Evolutionary conservation across 2,113 vertebrate species (phyloP), one percentile per base, ranked within the genome.

Genomic region (Pseudorasbora parva): DNA sequence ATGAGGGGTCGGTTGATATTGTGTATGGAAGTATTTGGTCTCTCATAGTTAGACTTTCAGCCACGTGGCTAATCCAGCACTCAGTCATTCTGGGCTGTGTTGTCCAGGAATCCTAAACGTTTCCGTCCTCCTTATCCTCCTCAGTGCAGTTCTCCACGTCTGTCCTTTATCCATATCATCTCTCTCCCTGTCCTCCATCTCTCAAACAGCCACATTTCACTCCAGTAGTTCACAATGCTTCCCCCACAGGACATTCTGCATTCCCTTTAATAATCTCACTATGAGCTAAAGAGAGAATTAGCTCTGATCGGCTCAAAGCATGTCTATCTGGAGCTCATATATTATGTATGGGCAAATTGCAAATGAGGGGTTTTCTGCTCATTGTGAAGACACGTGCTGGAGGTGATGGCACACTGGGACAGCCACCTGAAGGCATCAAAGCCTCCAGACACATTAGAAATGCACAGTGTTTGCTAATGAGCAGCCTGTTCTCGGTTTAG

Each of bases 311-410:
- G 25, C 54, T 74, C 27, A 80, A 83, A 83, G 69, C 76, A 7
- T 23, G 49, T 60, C 74, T 83, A 68, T 25, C 84, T 73, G 27
- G 9, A 51, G 9, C 49, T 79, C 78, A 86, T 87, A 56, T 83
- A 84, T 86, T 81, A 84, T 84, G 71, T 72, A 83, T 81, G 30
- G 81, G n/a, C 27, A 54, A 45, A 54, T 80, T 76, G 76, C 77
- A 81, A 82, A 57, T 82, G 64, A 82, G 79, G 12, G n/a, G 19
- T 62, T 51, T 47, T 59, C 68, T 73, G 14, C 15, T 37, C 56
- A 21, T 9, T 19, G 27, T 27, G 30, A 33, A 64, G 15, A 23
- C 4, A 27, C n/a, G 25, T 23, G 5, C 10, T 27, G 57, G 45
- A 82, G 62, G 81, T 78, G 56, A 78, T 5, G 8, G 47, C 75